Percentiles rank a stretch among this genome's conserved stretches.
Conservation (phyloP, 2,888 invertebrate species). For the Eupithecia subfuscata region DNA sequence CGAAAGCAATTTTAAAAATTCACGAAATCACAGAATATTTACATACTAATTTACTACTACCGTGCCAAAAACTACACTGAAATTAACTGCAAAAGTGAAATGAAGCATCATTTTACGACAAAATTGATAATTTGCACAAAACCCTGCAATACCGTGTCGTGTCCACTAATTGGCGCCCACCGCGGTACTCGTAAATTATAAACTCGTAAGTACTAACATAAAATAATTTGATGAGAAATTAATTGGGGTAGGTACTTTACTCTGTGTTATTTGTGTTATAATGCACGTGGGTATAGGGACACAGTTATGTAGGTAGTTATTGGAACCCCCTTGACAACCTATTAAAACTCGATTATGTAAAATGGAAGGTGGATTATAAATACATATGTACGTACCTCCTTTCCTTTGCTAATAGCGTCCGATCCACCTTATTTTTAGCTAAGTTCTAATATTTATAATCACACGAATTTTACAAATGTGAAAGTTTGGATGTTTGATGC, state of each 20-base stretch:
- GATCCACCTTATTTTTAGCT: background rate
- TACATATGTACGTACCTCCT: too few relatives aligned
- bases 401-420: background rate
- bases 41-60: background rate
- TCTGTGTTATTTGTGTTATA: background rate
- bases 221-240: slow-evolving; percentile 11
- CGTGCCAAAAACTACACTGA: background rate
- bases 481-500: too few relatives aligned
- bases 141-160: slow-evolving; percentile 22
- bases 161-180: slow-evolving; percentile 46
- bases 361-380: background rate
- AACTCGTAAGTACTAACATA: slow-evolving; percentile 6
- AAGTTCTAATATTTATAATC: too few relatives aligned
- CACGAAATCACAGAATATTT: too few relatives aligned
- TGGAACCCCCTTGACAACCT: background rate
- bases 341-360: slow-evolving; percentile 3
- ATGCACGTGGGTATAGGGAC: background rate
- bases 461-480: too few relatives aligned
- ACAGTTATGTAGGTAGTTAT: background rate
- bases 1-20: too few relatives aligned
- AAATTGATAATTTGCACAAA: slow-evolving; percentile 19
- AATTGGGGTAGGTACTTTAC: background rate
- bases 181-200: slow-evolving; percentile 35
- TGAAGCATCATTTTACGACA: slow-evolving; percentile 8
- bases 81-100: slow-evolving; percentile 1